Base-by-base conservation (phyloP, 2,113 vertebrate genomes). In the Xenopus laevis region DNA sequence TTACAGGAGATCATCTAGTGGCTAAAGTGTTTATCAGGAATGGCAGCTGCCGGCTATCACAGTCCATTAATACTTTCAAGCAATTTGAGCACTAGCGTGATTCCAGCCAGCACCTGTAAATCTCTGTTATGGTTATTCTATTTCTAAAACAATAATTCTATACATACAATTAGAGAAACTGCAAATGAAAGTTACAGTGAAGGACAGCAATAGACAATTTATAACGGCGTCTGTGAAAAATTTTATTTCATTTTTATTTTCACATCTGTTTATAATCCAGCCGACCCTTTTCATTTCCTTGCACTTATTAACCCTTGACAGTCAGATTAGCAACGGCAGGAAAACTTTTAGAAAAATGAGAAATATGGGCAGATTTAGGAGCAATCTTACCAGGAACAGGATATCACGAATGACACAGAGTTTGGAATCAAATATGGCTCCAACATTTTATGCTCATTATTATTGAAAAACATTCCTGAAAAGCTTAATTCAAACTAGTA, bases 161-260 rank as follows among this genome's bases (percentile, higher is more conserved):
- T 10, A 63, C 62, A 75, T 69, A 75, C 73, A 62, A 69, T 75
- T 75, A 61, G 23, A 30, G 68, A 61, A 68, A 68, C 33, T 60
- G 63, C 64, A 30, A 13, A 16, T 68, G 45, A 50, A 62, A 61
- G 4, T 59, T 60, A 59, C 46, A 11, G 33, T 40, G 8, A 40
- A 40, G 2, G 33, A 9, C 33, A 40, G 23, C 23, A 27, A n/a
- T n/a, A n/a, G 7, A 57, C 67, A 21, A 68, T 44, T 62, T 16
- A 68, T 46, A 62, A 18, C 50, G 8, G 62, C 72, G 63, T 75
- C 58, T 74, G 72, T 62, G 40, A 20, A 1, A 1, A 40, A 52
- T 62, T 50, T 23, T 13, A 40, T 20, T 62, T 40, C 20, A 1
- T 3, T 50, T 68, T 53, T 75, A 53, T 68, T 18, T 59, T 16